Percentiles rank a stretch among this genome's conserved stretches.
Evolutionary conservation across 1,140 invertebrate genomes (phyloP).

Genomic region (Saccostrea glomerata): DNA sequence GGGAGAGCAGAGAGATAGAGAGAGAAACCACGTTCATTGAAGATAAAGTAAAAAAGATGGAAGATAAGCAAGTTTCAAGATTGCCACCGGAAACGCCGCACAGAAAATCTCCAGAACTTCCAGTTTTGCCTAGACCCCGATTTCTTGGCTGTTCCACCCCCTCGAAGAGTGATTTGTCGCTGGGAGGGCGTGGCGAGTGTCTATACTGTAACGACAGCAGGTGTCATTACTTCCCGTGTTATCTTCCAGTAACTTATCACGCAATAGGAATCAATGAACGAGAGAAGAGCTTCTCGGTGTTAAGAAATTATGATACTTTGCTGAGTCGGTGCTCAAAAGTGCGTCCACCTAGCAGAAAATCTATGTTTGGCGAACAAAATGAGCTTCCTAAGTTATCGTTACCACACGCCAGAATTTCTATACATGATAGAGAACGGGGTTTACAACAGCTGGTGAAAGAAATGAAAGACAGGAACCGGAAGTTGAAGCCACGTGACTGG

Average conservation of each 20-base stretch:
- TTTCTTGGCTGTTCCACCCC: background rate
- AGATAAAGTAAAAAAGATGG: constrained; percentile 28
- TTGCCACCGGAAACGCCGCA: background rate
- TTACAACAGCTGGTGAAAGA: constrained; percentile 32
- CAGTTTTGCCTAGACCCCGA: background rate
- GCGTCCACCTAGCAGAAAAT: constrained; percentile 27
- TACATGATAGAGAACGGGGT: constrained; percentile 41
- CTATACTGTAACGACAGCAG: constrained; percentile 29
- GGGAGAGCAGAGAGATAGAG: constrained; percentile 15
- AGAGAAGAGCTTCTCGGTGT: constrained; percentile 21
- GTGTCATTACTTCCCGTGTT: constrained; percentile 43
- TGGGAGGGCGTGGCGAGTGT: constrained; percentile 6
- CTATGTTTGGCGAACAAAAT: background rate
- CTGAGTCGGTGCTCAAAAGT: constrained; percentile 14
- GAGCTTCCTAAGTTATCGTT: background rate
- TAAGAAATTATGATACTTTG: constrained; percentile 34
- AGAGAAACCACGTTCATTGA: constrained; percentile 38
- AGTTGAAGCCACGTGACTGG: constrained; percentile 46
- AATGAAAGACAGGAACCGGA: constrained; percentile 37
- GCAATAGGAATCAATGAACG: background rate
- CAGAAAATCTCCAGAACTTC: background rate
- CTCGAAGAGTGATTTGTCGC: background rate
- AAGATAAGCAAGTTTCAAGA: background rate
- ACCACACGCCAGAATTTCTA: background rate
- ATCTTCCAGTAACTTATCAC: constrained; percentile 34